Evolutionary conservation across 2,113 vertebrate species (phyloP).

Genomic region (Scortum barcoo): DNA sequence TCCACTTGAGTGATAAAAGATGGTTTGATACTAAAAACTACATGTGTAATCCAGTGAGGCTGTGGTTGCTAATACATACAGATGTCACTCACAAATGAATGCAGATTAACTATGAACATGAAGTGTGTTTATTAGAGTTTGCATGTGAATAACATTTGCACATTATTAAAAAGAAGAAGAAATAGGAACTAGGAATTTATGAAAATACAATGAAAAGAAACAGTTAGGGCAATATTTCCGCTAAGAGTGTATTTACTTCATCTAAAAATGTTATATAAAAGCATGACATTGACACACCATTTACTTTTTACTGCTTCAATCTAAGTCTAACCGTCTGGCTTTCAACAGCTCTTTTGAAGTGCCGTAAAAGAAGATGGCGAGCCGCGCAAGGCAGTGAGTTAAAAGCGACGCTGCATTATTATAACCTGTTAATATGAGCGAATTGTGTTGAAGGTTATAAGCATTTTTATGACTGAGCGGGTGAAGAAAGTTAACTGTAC

Average conservation of each 20-base stretch:
- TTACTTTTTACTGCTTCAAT: not conserved
- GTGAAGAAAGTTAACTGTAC: slow-evolving; percentile 24
- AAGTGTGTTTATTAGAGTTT: not conserved
- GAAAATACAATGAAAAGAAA: too few species aligned
- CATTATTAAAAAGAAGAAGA: too few species aligned
- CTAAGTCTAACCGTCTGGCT: not conserved
- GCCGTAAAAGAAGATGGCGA: not conserved
- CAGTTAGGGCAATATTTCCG: not conserved
- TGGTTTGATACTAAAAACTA: too few species aligned
- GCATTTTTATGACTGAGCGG: slow-evolving; percentile 13
- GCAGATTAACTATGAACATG: not conserved
- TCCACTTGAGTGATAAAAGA: slow-evolving; percentile 7
- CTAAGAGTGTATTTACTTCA: not conserved
- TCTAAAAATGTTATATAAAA: not conserved
- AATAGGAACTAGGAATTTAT: too few species aligned
- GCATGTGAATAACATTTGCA: not conserved
- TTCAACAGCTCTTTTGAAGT: not conserved
- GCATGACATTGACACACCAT: not conserved
- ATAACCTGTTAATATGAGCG: slow-evolving; percentile 23
- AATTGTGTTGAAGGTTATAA: slow-evolving; percentile 1
- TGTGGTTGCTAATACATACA: not conserved
- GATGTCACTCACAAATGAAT: not conserved
- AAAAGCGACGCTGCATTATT: not conserved
- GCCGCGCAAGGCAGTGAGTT: not conserved
- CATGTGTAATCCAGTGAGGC: not conserved